A percentile compares a stretch with the other conserved stretches of the same genome.
Conservation (phyloP, 2,888 invertebrate genomes). For the Synanthedon myopaeformis region DNA sequence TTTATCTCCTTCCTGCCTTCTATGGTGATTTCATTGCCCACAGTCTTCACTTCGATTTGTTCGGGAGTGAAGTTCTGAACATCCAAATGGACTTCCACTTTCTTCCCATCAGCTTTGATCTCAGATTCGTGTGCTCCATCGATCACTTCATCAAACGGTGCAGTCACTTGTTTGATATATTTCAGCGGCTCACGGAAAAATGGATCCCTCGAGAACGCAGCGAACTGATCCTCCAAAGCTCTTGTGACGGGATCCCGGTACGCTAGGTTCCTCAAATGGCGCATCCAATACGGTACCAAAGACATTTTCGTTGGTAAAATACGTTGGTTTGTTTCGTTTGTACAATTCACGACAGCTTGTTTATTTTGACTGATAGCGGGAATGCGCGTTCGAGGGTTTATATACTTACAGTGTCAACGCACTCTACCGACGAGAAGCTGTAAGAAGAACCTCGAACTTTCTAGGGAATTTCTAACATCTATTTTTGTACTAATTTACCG, state of each 20-base stretch:
- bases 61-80: slow-evolving; percentile 84
- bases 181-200: slow-evolving; percentile 54
- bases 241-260: slow-evolving; percentile 41
- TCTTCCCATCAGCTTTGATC: slow-evolving; percentile 73
- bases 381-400: slow-evolving; percentile 15
- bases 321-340: slow-evolving; percentile 6
- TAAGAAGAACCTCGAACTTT: slow-evolving; percentile 35
- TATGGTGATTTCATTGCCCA: slow-evolving; percentile 78
- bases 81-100: slow-evolving; percentile 79
- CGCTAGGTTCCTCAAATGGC: slow-evolving; percentile 48
- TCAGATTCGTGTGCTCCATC: slow-evolving; percentile 67
- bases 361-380: slow-evolving; percentile 20
- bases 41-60: slow-evolving; percentile 82
- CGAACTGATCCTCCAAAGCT: slow-evolving; percentile 45
- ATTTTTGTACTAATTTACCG: background rate
- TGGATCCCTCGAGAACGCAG: slow-evolving; percentile 40
- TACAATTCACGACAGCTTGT: slow-evolving; percentile 14
- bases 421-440: slow-evolving; percentile 34
- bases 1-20: slow-evolving; percentile 85
- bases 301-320: slow-evolving; percentile 36
- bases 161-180: slow-evolving; percentile 31
- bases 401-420: slow-evolving; percentile 33
- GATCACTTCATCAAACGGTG: slow-evolving; percentile 32
- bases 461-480: slow-evolving; percentile 12
- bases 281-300: slow-evolving; percentile 53